phyloP scores from a whole-genome alignment of 2,113 vertebrate species.

The Takifugu bimaculatus region DNA sequence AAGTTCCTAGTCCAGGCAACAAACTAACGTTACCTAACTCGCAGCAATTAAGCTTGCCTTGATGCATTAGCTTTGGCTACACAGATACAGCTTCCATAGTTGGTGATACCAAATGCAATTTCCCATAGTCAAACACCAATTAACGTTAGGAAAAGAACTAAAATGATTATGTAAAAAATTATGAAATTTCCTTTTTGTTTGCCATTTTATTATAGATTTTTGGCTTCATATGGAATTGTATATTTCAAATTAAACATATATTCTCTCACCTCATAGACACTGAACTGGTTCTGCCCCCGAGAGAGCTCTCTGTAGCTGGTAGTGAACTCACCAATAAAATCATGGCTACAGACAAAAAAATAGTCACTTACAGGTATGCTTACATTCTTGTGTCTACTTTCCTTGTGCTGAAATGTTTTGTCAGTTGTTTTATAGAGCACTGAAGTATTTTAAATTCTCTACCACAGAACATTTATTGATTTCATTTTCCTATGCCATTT shows the following conservation, averaged over 20 bases:
- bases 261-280: conserved; percentile 73
- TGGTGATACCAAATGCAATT: too few relatives aligned
- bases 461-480: neutral
- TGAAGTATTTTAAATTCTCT: neutral
- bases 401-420: neutral
- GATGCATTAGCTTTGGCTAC: too few relatives aligned
- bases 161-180: too few relatives aligned
- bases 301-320: conserved; percentile 98
- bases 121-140: too few relatives aligned
- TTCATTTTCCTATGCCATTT: conserved; percentile 15
- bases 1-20: too few relatives aligned
- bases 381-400: neutral
- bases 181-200: too few relatives aligned
- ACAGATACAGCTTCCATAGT: too few relatives aligned
- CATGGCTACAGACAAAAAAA: conserved; percentile 78
- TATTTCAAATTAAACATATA: conserved; percentile 9
- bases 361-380: conserved; percentile 20
- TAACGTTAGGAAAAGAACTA: too few relatives aligned
- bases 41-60: too few relatives aligned
- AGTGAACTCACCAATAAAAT: conserved; percentile 98
- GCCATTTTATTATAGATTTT: too few relatives aligned
- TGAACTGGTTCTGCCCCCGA: conserved; percentile 95
- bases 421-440: too few relatives aligned
- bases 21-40: too few relatives aligned
- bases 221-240: neutral